phyloP scores from a whole-genome alignment of 2,113 vertebrate genomes.

The Cromileptes altivelis region DNA sequence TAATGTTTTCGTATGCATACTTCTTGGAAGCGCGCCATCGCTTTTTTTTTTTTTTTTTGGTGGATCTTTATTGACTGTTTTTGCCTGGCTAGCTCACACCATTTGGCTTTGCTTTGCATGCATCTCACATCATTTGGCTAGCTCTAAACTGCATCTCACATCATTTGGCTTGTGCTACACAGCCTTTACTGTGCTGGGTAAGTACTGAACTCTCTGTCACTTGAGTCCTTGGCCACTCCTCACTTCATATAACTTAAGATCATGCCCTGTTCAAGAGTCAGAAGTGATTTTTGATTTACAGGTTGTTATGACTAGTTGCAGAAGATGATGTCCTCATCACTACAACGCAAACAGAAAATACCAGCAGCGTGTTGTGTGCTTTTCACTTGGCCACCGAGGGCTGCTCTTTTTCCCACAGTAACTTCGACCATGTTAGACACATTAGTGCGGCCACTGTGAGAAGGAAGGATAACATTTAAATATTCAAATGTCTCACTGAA shows the following conservation, averaged over 20 bases:
- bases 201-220: conserved; percentile 55
- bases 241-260: conserved; percentile 41
- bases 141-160: conserved; percentile 63
- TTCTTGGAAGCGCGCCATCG: conserved; percentile 38
- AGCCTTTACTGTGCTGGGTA: conserved; percentile 52
- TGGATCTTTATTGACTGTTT: conserved; percentile 65
- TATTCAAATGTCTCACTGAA: conserved; percentile 19
- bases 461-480: conserved; percentile 10
- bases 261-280: conserved; percentile 29
- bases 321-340: conserved; percentile 16
- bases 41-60: conserved; percentile 35
- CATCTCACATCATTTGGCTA: conserved; percentile 76
- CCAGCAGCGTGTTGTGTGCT: not conserved
- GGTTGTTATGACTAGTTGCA: conserved; percentile 18
- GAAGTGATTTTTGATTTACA: conserved; percentile 39
- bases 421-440: conserved; percentile 13
- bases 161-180: conserved; percentile 71
- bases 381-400: not conserved
- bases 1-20: conserved; percentile 46
- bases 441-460: conserved; percentile 2
- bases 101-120: conserved; percentile 61
- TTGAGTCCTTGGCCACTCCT: conserved; percentile 23
- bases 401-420: not conserved
- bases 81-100: conserved; percentile 43
- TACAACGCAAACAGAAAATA: conserved; percentile 12